Conservation (phyloP, 2,113 vertebrate species). For the Sterrhoptilus dennistouni region DNA sequence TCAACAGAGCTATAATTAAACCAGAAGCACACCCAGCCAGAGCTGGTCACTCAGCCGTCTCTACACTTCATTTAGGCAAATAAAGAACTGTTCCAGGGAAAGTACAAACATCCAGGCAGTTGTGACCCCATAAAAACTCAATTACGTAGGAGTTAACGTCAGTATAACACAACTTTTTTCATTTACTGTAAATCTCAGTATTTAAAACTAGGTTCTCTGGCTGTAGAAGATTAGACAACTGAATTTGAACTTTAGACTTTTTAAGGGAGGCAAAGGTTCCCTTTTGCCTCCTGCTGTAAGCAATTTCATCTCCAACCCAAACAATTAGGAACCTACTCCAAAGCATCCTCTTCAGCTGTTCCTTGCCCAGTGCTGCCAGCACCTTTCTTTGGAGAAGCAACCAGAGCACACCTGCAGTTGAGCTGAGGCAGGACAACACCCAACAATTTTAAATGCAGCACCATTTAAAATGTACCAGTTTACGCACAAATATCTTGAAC, state of each 20-base stretch:
- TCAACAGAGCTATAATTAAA: constrained; percentile 52
- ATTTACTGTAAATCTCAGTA: constrained; percentile 47
- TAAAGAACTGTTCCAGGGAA: constrained; percentile 50
- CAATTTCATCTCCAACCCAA: not conserved
- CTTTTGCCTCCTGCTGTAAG: not conserved
- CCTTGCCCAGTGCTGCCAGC: not conserved
- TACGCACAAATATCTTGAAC: not conserved
- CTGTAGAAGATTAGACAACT: not conserved
- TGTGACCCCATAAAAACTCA: constrained; percentile 64
- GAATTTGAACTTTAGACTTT: constrained; percentile 20
- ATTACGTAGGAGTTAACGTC: constrained; percentile 61
- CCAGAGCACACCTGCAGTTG: not conserved
- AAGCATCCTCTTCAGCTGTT: not conserved
- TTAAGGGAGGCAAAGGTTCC: not conserved
- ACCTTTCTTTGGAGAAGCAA: not conserved
- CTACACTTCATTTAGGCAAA: constrained; percentile 55
- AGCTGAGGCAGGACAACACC: not conserved
- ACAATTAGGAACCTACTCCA: not conserved
- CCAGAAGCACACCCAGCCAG: constrained; percentile 23
- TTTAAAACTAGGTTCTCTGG: not conserved
- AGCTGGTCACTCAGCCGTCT: constrained; percentile 25
- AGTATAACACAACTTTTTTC: constrained; percentile 60
- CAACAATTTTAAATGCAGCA: not conserved
- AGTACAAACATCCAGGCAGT: constrained; percentile 44
- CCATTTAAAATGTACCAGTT: not conserved